Base-by-base conservation (phyloP, 2,113 vertebrate species). In the Budorcas taxicolor region DNA sequence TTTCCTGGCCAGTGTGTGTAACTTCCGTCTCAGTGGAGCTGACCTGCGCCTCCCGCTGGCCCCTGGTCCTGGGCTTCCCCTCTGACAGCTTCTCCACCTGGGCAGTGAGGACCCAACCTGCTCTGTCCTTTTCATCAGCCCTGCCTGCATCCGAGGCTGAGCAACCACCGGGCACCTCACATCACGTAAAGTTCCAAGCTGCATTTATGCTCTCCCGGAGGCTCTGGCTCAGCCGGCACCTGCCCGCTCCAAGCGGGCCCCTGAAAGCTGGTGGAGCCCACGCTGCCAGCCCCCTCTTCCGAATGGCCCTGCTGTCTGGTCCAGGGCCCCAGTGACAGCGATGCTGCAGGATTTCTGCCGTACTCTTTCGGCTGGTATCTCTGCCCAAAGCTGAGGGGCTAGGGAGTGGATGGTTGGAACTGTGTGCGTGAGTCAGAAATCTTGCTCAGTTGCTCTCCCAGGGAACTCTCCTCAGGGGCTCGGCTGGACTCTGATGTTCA, bases 41-140 rank as follows among this genome's bases (percentile, higher is more conserved):
- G 16, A 6, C 21, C 23, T 0, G 4, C 0, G 19, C n/a, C 43
- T 6, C 6, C 12, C 29, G 1, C 33, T 40, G 33, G 17, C 45
- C 4, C 1, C 2, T 4, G 43, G 7, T 60, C 23, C 23, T 5
- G 21, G 31, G 43, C 47, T 60, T 57, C 36, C 16, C 14, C 53
- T 25, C 40, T 25, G 7, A 3, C 12, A 1, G 40, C 29, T 33
- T n/a, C 15, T 45, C 31, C 9, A 3, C 21, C 15, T 19, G 74
- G 55, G 25, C 43, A 12, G 31, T 29, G 40, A 57, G 57, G 31
- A n/a, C 25, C 53, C 33, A 55, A 33, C 13, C 19, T 19, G 45
- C 40, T 5, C 40, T 12, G 53, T 43, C 16, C 21, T 23, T 0
- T 16, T 50, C 31, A 5, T 19, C 31, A 8, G 2, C 11, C 31